Percentiles rank a stretch among this genome's conserved stretches.
These are phyloP conservation scores for Pituophis catenifer DNA, from an alignment of 2,113 vertebrate species.

Conservation along the genomic window DNA sequence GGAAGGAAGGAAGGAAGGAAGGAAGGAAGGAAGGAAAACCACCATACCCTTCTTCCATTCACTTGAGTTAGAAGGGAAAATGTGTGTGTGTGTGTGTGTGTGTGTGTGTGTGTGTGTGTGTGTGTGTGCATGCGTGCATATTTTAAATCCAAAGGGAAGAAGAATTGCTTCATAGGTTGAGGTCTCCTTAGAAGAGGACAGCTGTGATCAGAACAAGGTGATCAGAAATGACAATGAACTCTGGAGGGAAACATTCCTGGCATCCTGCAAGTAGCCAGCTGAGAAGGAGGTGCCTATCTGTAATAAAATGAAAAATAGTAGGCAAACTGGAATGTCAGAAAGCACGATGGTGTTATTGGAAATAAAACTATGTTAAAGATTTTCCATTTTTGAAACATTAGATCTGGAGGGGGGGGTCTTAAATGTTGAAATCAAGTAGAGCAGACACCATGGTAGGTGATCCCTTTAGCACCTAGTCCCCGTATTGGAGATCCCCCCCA, in stretches of 20 bases:
- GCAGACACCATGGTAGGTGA: background rate
- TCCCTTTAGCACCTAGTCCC: background rate
- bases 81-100: background rate
- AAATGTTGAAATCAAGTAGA: background rate
- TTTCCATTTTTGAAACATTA: background rate
- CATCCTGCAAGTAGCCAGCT: background rate
- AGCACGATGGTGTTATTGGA: background rate
- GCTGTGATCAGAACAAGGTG: background rate
- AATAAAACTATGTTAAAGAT: background rate
- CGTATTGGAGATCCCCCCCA: background rate
- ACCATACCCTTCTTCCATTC: background rate
- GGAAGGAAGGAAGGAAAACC: background rate
- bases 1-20: no score
- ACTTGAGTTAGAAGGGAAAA: background rate
- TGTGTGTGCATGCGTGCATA: no score
- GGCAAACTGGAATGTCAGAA: background rate
- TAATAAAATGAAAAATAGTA: background rate
- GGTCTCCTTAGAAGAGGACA: background rate
- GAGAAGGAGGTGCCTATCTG: background rate
- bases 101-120: background rate
- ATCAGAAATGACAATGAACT: background rate
- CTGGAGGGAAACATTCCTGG: background rate
- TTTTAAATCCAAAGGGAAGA: background rate
- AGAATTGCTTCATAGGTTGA: background rate
- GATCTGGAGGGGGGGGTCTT: fast-evolving